These are phyloP conservation scores for Onychomys leucogaster DNA, from an alignment of 2,797 vertebrate genomes.

Conservation along the genomic window DNA sequence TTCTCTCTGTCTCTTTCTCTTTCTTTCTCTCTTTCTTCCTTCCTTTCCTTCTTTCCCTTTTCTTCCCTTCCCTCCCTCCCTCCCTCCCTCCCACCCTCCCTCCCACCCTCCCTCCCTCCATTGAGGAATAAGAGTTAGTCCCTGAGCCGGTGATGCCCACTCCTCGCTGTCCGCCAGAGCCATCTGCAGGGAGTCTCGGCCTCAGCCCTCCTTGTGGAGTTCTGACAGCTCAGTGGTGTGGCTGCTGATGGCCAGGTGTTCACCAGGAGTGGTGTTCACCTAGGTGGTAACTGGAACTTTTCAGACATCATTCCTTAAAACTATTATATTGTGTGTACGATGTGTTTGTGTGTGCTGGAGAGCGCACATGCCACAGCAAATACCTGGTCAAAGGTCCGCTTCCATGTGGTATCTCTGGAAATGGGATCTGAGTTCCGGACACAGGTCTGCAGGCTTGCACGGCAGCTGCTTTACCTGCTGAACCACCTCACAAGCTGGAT, in stretches of 20 bases:
- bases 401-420: neutral
- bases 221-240: neutral
- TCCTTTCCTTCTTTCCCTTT: neutral
- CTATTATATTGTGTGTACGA: neutral
- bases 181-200: neutral
- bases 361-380: neutral
- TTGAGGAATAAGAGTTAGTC: neutral
- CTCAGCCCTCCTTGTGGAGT: neutral
- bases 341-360: neutral
- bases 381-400: neutral
- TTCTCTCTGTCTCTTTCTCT: accelerated
- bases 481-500: neutral
- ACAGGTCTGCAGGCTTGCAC: no score
- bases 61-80: no score
- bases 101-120: no score
- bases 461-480: neutral
- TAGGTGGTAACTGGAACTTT: neutral
- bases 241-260: neutral
- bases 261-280: neutral
- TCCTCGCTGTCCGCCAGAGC: neutral
- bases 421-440: neutral
- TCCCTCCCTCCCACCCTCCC: neutral
- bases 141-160: neutral
- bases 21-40: accelerated
- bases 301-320: neutral